Evolutionary conservation across 2,888 invertebrate species (phyloP).

Genomic region (Drosophila pseudotakahashii): DNA sequence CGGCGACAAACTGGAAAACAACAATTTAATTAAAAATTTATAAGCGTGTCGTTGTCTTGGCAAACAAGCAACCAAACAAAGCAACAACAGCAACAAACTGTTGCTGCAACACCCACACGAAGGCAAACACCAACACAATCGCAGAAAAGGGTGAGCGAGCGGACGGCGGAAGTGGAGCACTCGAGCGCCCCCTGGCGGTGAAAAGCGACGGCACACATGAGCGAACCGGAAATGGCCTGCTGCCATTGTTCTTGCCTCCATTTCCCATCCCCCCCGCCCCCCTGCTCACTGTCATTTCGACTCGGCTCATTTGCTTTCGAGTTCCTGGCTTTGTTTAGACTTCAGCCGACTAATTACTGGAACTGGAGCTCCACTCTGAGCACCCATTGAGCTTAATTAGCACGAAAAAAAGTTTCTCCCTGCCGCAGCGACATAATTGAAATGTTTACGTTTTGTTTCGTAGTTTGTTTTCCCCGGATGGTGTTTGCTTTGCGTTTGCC

Average conservation of each 20-base stretch:
- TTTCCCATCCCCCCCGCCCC: conserved; percentile 5
- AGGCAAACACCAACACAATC: conserved; percentile 6
- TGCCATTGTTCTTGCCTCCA: conserved; percentile 49
- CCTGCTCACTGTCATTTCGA: not conserved
- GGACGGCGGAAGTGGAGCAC: conserved; percentile 21
- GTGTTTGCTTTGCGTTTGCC: conserved; percentile 23
- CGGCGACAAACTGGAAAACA: conserved; percentile 40
- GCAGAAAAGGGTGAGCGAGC: not conserved
- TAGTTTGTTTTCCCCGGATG: conserved; percentile 3
- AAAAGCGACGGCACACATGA: conserved; percentile 38
- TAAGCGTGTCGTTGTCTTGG: conserved; percentile 66
- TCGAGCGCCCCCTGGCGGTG: conserved; percentile 46
- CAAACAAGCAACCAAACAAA: conserved; percentile 63
- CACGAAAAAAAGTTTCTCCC: conserved; percentile 49
- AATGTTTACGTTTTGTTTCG: conserved; percentile 64
- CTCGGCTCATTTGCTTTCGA: conserved; percentile 65
- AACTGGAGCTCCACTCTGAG: conserved; percentile 44
- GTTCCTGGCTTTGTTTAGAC: conserved; percentile 57
- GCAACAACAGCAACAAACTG: conserved; percentile 67
- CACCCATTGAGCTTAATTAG: conserved; percentile 64
- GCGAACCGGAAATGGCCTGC: conserved; percentile 65
- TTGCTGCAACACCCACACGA: conserved; percentile 54
- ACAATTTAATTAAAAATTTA: conserved; percentile 75
- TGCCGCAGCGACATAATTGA: conserved; percentile 64
- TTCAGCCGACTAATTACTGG: conserved; percentile 62